Conservation (phyloP, 2,113 vertebrate species). For the Plestiodon gilberti region DNA sequence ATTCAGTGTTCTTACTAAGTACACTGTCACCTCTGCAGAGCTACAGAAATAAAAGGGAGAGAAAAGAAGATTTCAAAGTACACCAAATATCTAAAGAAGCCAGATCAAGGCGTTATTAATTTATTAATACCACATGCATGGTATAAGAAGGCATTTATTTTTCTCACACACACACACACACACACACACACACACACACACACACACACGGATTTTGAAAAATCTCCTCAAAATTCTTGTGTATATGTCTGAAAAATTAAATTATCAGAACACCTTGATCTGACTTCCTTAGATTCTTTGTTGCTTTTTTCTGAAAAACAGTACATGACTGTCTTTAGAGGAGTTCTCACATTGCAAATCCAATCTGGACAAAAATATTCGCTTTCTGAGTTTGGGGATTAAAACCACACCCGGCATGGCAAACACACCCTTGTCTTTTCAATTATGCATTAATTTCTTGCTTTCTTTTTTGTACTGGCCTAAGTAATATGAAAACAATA, state of each 20-base stretch:
- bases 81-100: conserved; percentile 16
- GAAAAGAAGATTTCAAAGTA: neutral
- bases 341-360: conserved; percentile 21
- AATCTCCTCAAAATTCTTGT: no score
- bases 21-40: neutral
- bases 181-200: conserved; percentile 3
- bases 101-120: conserved; percentile 25
- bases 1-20: conserved; percentile 29
- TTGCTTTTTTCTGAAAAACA: conserved; percentile 39
- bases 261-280: no score
- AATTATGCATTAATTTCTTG: conserved; percentile 10
- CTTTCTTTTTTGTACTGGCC: neutral
- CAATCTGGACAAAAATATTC: conserved; percentile 45
- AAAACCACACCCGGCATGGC: conserved; percentile 58
- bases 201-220: conserved; percentile 36
- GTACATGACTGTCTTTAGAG: conserved; percentile 28
- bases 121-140: conserved; percentile 34
- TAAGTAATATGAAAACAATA: conserved; percentile 10
- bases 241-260: no score
- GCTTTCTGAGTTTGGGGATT: conserved; percentile 56
- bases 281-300: neutral
- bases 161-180: no score
- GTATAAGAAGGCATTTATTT: conserved; percentile 50
- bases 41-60: neutral
- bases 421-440: conserved; percentile 57